Evolutionary conservation across 2,113 vertebrate genomes (phyloP), one percentile per base, ranked within the genome.

Genomic region (Aptenodytes forsteri): DNA sequence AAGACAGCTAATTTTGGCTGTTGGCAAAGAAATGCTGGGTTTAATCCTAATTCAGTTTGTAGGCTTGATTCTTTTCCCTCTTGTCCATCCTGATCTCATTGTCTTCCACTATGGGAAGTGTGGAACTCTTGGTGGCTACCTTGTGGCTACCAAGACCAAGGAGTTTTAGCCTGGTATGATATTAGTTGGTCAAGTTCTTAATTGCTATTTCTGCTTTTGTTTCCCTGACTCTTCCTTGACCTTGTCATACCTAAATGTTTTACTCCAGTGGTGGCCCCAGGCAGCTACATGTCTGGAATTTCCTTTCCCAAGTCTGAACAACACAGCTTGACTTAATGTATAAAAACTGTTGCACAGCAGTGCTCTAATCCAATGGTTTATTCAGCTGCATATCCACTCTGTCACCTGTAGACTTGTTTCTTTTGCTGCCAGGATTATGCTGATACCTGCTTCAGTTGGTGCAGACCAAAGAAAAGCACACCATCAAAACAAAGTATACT

Each of bases 141-240:
- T 42, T 42, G 42, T 42, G 59, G 32, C 52, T 93, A 87, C 62
- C 44, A 85, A 25, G 61, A 75, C 8, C 50, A 72, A 75, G n/a
- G 27, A 75, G 19, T 72, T 83, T 94, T 83, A 89, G 54, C 17
- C 27, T 75, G 38, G 26, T 52, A 29, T 58, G 38, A 38, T 38
- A 83, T 94, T 95, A 89, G 64, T 64, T 92, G 82, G 21, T 87
- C 87, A 90, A 93, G 73, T 78, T 93, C 55, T 69, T 55, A 36
- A 23, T 19, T 89, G 64, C 75, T 93, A 87, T 84, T 95, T 26
- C 54, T 89, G 58, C 15, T 94, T 97, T 95, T 87, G 65, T 93
- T 97, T 93, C 76, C 59, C 86, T 96, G 92, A 97, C 95, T 97
- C 46, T 93, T 95, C 44, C 49, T 93, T 97, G 97, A 98, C 98